Base-by-base conservation (phyloP, 2,113 vertebrate species). In the Brachypteracias leptosomus region DNA sequence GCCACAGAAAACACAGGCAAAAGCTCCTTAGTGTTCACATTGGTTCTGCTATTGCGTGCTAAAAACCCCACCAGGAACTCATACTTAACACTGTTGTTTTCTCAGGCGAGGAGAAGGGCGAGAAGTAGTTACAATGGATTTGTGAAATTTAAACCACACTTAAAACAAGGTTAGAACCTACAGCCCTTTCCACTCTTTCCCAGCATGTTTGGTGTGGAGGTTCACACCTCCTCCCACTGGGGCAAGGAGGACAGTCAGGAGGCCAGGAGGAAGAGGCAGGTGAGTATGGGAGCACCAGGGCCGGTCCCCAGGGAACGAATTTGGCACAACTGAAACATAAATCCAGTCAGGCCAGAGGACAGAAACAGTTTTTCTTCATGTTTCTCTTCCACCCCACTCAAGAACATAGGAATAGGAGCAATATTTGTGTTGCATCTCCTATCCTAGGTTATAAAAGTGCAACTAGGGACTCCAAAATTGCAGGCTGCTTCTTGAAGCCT, bases 131-230 rank as follows among this genome's bases (percentile, higher is more conserved):
- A n/a, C 26, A 63, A 70, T 38, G 54, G 26, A 44, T 65, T 51
- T 72, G 16, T 31, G 65, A 57, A 52, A 76, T 52, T 55, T 83
- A 55, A 72, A 88, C 6, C 36, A 63, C 19, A n/a, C 57, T 76
- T 79, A 72, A 82, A 93, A 68, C 15, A 82, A 40, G 31, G 19
- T 16, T 33, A 68, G 58, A 79, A 75, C 63, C 36, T 68, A 36
- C 24, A 85, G 18, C 24, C 57, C 55, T 93, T 87, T 62, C 74
- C 38, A 55, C 21, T 88, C 31, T 51, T 63, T 38, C 42, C 49
- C 38, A 52, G 36, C 52, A 25, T 0, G 0, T 36, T 10, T 42
- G 6, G 35, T 2, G 5, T 26, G 61, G 33, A 20, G 57, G 87
- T 82, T 81, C 66, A 62, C 54, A n/a, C 7, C 21, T 66, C 26